Conservation (phyloP, 35 echinoderm and acorn worm genomes). For the Lytechinus variegatus region DNA sequence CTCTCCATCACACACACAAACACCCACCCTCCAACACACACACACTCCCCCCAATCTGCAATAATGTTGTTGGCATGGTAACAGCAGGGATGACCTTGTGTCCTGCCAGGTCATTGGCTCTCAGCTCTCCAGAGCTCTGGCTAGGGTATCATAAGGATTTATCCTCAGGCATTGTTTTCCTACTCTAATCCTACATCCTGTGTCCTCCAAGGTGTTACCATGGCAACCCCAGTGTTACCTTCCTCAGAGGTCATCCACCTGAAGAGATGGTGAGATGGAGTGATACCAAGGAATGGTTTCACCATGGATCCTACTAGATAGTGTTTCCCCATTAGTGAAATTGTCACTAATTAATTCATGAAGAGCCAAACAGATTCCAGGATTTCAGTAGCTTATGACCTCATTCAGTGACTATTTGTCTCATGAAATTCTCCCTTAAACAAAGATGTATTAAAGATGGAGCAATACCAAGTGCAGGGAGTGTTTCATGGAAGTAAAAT, state of each 20-base stretch:
- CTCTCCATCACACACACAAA: not conserved
- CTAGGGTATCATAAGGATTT: conserved; percentile 19
- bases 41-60: not conserved
- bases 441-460: too few species aligned
- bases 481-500: too few species aligned
- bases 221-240: not conserved
- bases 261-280: not conserved
- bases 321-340: too few species aligned
- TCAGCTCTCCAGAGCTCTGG: not conserved
- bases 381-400: too few species aligned
- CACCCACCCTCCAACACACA: too few species aligned
- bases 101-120: not conserved
- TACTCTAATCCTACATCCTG: not conserved
- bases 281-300: not conserved
- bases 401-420: too few species aligned
- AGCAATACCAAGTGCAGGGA: too few species aligned
- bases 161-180: conserved; percentile 17
- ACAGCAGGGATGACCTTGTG: not conserved
- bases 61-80: not conserved
- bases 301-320: too few species aligned
- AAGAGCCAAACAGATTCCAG: too few species aligned
- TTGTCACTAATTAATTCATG: too few species aligned
- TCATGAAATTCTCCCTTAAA: too few species aligned
- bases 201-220: conserved; percentile 16
- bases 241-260: not conserved